These are phyloP conservation scores for Cheirogaleus major DNA, from an alignment of 2,797 vertebrate species.

Conservation along the genomic window DNA sequence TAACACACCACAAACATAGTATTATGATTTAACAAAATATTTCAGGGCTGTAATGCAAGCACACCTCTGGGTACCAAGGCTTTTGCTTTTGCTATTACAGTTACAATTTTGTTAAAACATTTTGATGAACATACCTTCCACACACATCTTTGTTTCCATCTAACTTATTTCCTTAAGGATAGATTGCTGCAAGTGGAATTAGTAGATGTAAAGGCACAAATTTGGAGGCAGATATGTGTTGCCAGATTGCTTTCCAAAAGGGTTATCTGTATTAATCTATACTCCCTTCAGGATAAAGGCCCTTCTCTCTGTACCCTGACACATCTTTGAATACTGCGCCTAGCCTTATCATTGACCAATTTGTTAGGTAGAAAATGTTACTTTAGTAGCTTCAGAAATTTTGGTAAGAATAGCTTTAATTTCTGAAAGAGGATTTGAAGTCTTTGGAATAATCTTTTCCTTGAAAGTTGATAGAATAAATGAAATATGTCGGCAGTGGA, in stretches of 20 bases:
- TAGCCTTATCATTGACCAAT: neutral
- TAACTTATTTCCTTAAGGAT: neutral
- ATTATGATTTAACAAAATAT: neutral
- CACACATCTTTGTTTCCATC: constrained; percentile 9
- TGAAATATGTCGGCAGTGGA: neutral
- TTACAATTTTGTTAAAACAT: neutral
- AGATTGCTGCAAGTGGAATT: neutral
- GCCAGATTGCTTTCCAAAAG: neutral
- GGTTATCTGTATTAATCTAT: neutral
- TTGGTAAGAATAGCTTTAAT: neutral
- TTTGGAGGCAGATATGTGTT: neutral
- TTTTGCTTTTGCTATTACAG: neutral
- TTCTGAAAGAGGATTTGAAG: neutral
- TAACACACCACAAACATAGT: neutral
- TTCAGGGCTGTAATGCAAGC: neutral
- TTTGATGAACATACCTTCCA: neutral
- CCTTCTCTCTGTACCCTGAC: neutral
- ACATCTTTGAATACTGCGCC: neutral
- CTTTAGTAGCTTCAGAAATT: constrained; percentile 24
- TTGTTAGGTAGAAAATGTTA: constrained; percentile 32
- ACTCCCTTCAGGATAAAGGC: neutral
- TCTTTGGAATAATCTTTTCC: constrained; percentile 12
- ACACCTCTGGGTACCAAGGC: neutral
- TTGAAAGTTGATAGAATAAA: neutral
- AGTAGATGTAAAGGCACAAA: neutral